Evolutionary conservation across 1,140 invertebrate species (phyloP), one percentile per base, ranked within the genome.

Genomic region (Saccostrea cuccullata): DNA sequence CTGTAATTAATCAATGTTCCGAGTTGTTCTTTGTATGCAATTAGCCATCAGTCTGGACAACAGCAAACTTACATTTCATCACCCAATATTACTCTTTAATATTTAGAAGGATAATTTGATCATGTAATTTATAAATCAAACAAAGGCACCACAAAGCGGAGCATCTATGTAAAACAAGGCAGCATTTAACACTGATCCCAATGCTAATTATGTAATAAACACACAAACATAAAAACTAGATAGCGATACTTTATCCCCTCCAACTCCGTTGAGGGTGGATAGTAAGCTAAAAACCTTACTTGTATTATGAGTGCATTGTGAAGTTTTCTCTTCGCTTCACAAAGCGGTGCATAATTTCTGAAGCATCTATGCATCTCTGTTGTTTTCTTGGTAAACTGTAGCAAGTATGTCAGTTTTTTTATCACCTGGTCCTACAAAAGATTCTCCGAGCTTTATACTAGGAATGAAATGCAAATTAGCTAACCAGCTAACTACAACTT

Each of bases 301-400:
- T 93, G 93, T 87, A 93, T 90, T 11, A 88, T 15, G 6, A 93
- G 40, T 12, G 92, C 83, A 84, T 56, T 86, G 82, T 90, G 73
- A 0, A 93, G 55, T 47, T 90, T 89, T 83, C 91, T 67, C 36
- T 73, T 86, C 8, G 91, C 92, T 36, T 86, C 55, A 47, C 86
- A 83, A 64, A 92, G 77, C 13, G 90, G 82, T 56, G 36, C 9
- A 47, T 85, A 77, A 36, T 89, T 90, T 55, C 90, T 90, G 87
- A 91, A 93, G 77, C 86, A 90, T 64, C 90, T 90, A 87, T 94
- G 93, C 58, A 94, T 92, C 20, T 13, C 83, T 23, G 92, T 88
- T 8, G 90, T 91, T 5, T 87, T 86, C 13, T 12, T 30, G 36
- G 83, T 67, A 64, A 91, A 87, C 26, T 83, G 85, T 15, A 82